Evolutionary conservation across 2,113 vertebrate species (phyloP), one percentile per base, ranked within the genome.

Genomic region (Archilochus colubris): DNA sequence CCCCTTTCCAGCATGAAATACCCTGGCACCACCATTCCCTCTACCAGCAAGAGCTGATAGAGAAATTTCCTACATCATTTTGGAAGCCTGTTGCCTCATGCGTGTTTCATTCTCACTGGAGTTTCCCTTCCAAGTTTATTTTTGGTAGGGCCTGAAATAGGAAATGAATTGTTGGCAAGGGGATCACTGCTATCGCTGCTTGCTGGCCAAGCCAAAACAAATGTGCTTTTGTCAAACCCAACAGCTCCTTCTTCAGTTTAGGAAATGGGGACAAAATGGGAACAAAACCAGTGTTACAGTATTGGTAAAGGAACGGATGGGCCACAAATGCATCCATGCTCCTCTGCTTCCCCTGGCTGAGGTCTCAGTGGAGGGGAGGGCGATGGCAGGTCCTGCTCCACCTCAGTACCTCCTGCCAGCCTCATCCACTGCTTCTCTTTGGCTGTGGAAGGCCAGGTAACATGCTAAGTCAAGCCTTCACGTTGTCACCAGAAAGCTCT

Each of bases 71-170:
- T 55, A 3, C 4, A 6, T 10, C 31, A 33, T n/a, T 82, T 58
- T 4, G 15, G 30, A 53, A 63, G 19, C 22, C 38, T 2, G 2
- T 66, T 63, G 63, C 62, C 57, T 88, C 43, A n/a, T 3, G 1
- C 2, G 0, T 62, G 17, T 77, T 90, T 88, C 0, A 0, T 64
- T 90, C 80, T 70, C 48, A 36, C n/a, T 67, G 86, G 88, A 94
- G 89, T 74, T 91, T 94, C 68, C 76, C 70, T 89, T 93, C 69
- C 2, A 14, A 74, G 94, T 93, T 83, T 91, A 92, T 93, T 95
- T 95, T 95, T 92, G 92, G 91, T 94, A 91, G 88, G 57, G 66
- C 48, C 80, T 72, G 91, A 92, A 96, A 88, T 51, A 92, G 80
- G 80, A 94, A 88, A 59, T 38, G 72, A 77, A 63, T 74, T 33